Base-by-base conservation (phyloP, 2,113 vertebrate genomes). In the Plectropomus leopardus region DNA sequence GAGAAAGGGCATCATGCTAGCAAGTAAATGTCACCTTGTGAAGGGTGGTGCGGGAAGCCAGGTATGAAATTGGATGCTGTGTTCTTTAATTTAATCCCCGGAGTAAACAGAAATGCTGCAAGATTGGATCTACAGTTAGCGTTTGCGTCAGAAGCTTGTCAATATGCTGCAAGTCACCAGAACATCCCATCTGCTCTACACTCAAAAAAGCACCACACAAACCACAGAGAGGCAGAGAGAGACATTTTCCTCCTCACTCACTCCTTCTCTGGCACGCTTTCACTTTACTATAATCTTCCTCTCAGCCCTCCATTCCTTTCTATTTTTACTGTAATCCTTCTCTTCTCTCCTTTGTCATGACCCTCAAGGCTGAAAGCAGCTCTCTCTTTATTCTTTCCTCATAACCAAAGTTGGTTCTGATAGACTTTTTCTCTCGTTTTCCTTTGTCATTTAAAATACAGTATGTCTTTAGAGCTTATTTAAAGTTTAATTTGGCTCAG, bases 21-120 rank as follows among this genome's bases (percentile, higher is more conserved):
- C 19, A 42, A 84, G 71, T 87, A 89, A 90, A 86, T 91, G 88
- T 90, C 86, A 90, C 85, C 78, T 81, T 88, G 80, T 75, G 72
- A 88, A 60, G 68, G 68, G 72, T 54, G 81, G 55, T 66, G 77
- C 44, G 45, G 65, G 87, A 94, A 94, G 88, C 84, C 89, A 92
- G 93, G 93, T 93, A 92, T 95, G 93, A 95, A 95, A 95, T 95
- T 93, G 92, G 88, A 91, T 78, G 80, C 87, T 74, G 88, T 94
- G 91, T 95, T 93, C 85, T 89, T 87, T 88, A 93, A 92, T 94
- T 93, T 93, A 94, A 94, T 93, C 92, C 88, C 78, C 13, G 66
- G 88, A 90, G 92, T 92, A 93, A 93, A 95, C 88, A 91, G 47
- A 84, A 73, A 85, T 71, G 63, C 17, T 40, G 44, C 7, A 7